phyloP scores from a whole-genome alignment of 2,888 invertebrate species.

The Byasa hedistus region DNA sequence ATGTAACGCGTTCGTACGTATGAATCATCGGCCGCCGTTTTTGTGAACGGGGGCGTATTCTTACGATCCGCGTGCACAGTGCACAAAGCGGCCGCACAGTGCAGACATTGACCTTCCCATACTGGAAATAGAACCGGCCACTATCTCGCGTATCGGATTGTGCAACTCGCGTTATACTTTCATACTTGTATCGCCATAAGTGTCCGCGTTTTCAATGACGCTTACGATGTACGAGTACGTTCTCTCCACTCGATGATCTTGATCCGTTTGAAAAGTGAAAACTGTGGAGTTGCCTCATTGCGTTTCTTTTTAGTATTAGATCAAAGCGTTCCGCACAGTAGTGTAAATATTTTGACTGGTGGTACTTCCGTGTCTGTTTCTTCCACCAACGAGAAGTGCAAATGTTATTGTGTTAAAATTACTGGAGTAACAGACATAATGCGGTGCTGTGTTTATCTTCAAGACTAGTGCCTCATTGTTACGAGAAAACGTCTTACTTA shows the following conservation, averaged over 20 bases:
- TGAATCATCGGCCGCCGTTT: conserved; percentile 14
- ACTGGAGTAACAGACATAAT: too few relatives aligned
- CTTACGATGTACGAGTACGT: conserved; percentile 4
- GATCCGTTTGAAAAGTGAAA: conserved; percentile 20
- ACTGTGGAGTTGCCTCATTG: conserved; percentile 1
- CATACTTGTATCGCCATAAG: conserved; percentile 18
- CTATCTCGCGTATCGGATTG: conserved; percentile 42
- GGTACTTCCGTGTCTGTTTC: too few relatives aligned
- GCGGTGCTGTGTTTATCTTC: too few relatives aligned
- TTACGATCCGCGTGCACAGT: conserved; percentile 31
- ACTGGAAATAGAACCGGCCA: conserved; percentile 54
- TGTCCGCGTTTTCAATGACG: conserved; percentile 11
- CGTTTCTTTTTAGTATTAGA: not conserved
- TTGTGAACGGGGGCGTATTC: conserved; percentile 34
- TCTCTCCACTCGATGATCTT: conserved; percentile 4
- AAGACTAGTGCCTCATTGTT: too few relatives aligned
- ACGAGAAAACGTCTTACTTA: too few relatives aligned
- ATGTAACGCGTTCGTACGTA: conserved; percentile 33
- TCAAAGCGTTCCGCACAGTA: not conserved
- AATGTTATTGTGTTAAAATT: too few relatives aligned
- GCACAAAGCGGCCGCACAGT: conserved; percentile 42
- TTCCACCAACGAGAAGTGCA: too few relatives aligned
- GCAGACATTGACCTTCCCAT: conserved; percentile 69
- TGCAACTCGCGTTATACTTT: conserved; percentile 37
- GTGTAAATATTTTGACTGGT: too few relatives aligned